These are phyloP conservation scores for Chrysolina americana DNA, from an alignment of 2,888 invertebrate species.

Conservation along the genomic window DNA sequence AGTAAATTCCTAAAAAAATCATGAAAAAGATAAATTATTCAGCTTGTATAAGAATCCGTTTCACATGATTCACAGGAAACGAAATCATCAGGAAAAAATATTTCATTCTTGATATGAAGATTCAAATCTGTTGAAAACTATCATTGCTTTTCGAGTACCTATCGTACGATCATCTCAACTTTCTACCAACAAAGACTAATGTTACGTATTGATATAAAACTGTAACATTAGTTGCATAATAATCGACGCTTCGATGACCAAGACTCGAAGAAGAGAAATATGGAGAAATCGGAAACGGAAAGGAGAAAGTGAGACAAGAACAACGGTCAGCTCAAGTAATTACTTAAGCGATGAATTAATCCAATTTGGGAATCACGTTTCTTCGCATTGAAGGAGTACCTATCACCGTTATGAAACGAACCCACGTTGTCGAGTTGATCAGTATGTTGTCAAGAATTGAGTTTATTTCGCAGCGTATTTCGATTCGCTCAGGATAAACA, in stretches of 20 bases:
- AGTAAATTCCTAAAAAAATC: too few relatives aligned
- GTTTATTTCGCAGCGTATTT: too few relatives aligned
- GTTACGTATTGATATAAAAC: background rate
- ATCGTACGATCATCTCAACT: background rate
- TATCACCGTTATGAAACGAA: slow-evolving; percentile 26
- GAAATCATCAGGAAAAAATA: too few relatives aligned
- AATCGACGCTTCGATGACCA: slow-evolving; percentile 31
- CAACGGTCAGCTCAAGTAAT: slow-evolving; percentile 18
- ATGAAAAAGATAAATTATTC: too few relatives aligned
- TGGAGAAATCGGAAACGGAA: slow-evolving; percentile 45
- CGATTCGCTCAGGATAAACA: too few relatives aligned
- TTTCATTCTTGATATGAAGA: too few relatives aligned
- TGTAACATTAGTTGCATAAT: slow-evolving; percentile 27
- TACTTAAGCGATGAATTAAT: slow-evolving; percentile 7
- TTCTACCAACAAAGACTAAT: background rate
- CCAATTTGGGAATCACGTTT: background rate
- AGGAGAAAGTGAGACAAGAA: slow-evolving; percentile 43
- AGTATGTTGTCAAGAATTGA: background rate
- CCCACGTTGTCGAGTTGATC: background rate
- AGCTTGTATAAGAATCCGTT: too few relatives aligned
- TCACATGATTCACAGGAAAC: too few relatives aligned
- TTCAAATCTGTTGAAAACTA: too few relatives aligned
- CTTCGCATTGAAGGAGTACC: background rate
- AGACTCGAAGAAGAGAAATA: slow-evolving; percentile 24
- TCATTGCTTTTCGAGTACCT: too few relatives aligned